Conservation (phyloP, 2,797 vertebrate genomes). For the Lagocephalus sceleratus region DNA sequence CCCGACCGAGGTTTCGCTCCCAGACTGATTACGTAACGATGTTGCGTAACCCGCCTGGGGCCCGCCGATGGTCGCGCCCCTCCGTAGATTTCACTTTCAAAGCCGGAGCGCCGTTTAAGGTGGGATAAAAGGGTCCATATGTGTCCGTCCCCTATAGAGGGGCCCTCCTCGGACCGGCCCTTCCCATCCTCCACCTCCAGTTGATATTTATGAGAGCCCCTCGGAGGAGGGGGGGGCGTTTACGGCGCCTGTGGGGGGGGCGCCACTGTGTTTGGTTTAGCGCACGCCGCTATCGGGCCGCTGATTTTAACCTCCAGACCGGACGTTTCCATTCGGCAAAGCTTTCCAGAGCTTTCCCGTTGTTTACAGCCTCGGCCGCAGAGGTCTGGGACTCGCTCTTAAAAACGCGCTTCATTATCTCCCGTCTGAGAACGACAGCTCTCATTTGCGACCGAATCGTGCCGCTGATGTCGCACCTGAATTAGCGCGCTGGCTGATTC, state of each 20-base stretch:
- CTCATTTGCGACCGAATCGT: conserved; percentile 54
- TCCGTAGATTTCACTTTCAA: conserved; percentile 8
- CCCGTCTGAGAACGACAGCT: conserved; percentile 53
- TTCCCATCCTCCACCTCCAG: conserved; percentile 26
- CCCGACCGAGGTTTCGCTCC: too few relatives aligned
- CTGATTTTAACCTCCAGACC: conserved; percentile 27
- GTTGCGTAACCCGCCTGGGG: conserved; percentile 40
- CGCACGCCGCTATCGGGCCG: conserved; percentile 45
- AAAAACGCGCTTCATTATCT: conserved; percentile 63
- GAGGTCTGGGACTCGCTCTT: conserved; percentile 46
- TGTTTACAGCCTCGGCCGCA: conserved; percentile 62
- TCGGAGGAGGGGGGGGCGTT: conserved; percentile 42
- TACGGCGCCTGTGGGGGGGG: conserved; percentile 61
- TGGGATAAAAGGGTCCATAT: conserved; percentile 42
- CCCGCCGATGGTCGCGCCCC: conserved; percentile 32
- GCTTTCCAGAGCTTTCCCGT: conserved; percentile 42
- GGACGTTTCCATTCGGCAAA: conserved; percentile 54
- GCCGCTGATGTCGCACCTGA: conserved; percentile 49
- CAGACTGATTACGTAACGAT: conserved; percentile 35
- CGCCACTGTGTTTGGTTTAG: conserved; percentile 31
- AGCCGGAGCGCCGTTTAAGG: conserved; percentile 13
- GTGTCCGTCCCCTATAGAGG: conserved; percentile 7
- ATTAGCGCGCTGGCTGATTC: conserved; percentile 57
- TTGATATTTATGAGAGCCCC: conserved; percentile 69
- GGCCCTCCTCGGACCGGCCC: conserved; percentile 12